Evolutionary conservation across 1,140 invertebrate genomes (phyloP).

Genomic region (Chironomus striatipennis): DNA sequence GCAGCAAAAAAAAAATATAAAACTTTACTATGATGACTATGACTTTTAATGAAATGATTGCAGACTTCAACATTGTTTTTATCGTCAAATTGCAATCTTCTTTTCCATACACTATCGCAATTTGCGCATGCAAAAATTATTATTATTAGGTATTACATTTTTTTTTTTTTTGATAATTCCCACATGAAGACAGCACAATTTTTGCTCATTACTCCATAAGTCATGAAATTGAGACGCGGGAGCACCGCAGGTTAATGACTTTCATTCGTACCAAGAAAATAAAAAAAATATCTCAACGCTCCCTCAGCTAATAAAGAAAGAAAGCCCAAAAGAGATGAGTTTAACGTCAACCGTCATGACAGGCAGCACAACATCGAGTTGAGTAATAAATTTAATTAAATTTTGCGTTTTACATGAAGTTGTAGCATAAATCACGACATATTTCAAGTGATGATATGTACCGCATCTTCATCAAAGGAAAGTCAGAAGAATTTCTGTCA

Average conservation of each 20-base stretch:
- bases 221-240: not conserved
- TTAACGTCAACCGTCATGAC: not conserved
- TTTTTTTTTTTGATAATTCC: not conserved
- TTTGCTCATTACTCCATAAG: not conserved
- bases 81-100: too few species aligned
- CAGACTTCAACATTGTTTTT: too few species aligned
- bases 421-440: not conserved
- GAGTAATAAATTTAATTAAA: slow-evolving; percentile 5
- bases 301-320: too few species aligned
- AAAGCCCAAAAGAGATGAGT: not conserved
- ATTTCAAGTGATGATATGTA: not conserved
- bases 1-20: too few species aligned
- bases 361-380: not conserved
- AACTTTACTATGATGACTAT: too few species aligned
- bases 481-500: too few species aligned
- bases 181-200: not conserved
- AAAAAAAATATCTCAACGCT: not conserved
- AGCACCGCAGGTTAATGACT: not conserved
- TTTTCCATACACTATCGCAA: too few species aligned
- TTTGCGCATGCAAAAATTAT: too few species aligned
- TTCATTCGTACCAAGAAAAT: not conserved
- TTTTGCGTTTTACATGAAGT: slow-evolving; percentile 8
- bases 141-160: too few species aligned
- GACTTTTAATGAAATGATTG: too few species aligned
- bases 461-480: not conserved